These are phyloP conservation scores for Xestia sexstrigata DNA, from an alignment of 2,888 invertebrate species.

Conservation along the genomic window DNA sequence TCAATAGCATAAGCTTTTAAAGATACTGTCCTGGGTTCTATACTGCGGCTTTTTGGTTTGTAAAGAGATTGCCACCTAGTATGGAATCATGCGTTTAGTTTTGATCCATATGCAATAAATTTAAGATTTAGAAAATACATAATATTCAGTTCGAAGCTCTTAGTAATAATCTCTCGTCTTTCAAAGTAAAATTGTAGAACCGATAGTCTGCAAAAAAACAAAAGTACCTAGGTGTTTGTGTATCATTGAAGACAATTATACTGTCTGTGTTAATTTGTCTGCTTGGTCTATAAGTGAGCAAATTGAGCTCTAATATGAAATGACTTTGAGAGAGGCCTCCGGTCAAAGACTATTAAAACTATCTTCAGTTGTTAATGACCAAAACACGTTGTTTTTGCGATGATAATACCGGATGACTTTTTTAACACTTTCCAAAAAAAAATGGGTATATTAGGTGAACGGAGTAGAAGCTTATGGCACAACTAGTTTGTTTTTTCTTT, in stretches of 20 bases:
- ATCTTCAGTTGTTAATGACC: too few species aligned
- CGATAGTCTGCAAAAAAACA: background rate
- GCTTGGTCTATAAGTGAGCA: constrained; percentile 1
- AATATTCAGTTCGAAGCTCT: too few species aligned
- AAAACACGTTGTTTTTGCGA: background rate
- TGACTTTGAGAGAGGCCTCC: constrained; percentile 30
- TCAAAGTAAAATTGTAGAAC: background rate
- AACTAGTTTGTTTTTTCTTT: too few species aligned
- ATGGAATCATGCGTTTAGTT: background rate
- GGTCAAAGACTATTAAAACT: constrained; percentile 3
- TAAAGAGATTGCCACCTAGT: background rate
- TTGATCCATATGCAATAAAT: background rate
- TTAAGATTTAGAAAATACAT: background rate
- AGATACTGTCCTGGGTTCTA: background rate
- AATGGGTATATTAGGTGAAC: too few species aligned
- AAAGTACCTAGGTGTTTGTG: background rate
- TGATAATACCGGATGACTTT: too few species aligned
- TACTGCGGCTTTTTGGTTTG: background rate
- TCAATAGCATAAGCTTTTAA: background rate
- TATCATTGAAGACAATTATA: constrained; percentile 27
- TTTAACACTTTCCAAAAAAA: too few species aligned
- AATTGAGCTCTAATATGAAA: constrained; percentile 33
- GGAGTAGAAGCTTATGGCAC: too few species aligned
- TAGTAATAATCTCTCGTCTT: background rate
- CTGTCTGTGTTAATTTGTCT: constrained; percentile 19